Percentiles rank a stretch among this genome's conserved stretches.
Conservation (phyloP, 2,797 vertebrate genomes). For the Prionace glauca region DNA sequence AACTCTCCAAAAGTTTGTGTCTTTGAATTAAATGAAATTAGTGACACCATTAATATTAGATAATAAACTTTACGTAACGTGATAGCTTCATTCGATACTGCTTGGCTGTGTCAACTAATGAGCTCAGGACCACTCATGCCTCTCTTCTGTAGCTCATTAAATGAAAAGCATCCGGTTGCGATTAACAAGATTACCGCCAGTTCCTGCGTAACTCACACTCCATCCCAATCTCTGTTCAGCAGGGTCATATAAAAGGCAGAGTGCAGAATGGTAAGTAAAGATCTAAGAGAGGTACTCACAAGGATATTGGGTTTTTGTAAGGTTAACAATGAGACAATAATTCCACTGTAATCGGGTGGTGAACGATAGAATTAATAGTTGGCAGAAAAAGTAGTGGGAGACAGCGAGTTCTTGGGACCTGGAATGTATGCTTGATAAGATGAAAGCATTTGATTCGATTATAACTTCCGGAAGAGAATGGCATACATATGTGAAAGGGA, state of each 20-base stretch:
- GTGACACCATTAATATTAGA: neutral
- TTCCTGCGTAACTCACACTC: neutral
- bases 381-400: too few species aligned
- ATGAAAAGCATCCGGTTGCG: neutral
- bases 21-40: neutral
- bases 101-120: too few species aligned
- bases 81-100: neutral
- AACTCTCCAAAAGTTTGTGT: neutral
- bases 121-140: too few species aligned
- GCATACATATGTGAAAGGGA: too few species aligned
- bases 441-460: too few species aligned
- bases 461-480: too few species aligned
- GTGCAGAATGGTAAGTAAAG: neutral
- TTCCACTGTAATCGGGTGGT: too few species aligned
- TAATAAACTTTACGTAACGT: too few species aligned
- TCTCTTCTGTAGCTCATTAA: neutral
- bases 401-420: too few species aligned
- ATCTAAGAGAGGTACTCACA: neutral
- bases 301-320: neutral
- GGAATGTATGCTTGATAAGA: too few species aligned
- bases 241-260: neutral
- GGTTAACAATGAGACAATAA: too few species aligned
- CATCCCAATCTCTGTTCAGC: neutral
- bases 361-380: too few species aligned
- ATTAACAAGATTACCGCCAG: neutral